phyloP scores from a whole-genome alignment of 2,888 invertebrate species.

The Dusona sp. region DNA sequence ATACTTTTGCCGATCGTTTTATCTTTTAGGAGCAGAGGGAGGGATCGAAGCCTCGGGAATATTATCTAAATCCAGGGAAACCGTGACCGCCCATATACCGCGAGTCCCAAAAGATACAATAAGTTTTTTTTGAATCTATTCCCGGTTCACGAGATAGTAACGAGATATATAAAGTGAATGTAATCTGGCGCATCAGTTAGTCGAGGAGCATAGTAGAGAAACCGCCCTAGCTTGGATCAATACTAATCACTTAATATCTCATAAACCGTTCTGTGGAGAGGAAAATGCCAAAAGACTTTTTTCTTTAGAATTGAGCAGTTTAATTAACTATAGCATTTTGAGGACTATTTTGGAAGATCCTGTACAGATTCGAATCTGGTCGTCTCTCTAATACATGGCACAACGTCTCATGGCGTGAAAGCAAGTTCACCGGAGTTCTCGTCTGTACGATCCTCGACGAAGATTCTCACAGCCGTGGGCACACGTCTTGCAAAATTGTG shows the following conservation, averaged over 20 bases:
- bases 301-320: neutral
- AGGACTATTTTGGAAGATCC: constrained; percentile 2
- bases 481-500: constrained; percentile 23
- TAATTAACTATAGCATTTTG: neutral
- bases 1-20: constrained; percentile 19
- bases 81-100: neutral
- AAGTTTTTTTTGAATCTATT: neutral
- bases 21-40: constrained; percentile 19
- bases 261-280: neutral
- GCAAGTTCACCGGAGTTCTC: constrained; percentile 40
- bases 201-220: neutral
- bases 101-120: neutral
- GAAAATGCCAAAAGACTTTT: neutral
- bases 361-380: neutral
- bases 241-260: neutral
- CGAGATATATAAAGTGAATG: too few relatives aligned
- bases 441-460: constrained; percentile 30
- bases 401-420: constrained; percentile 37
- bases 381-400: constrained; percentile 17
- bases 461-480: constrained; percentile 41
- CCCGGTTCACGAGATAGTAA: neutral
- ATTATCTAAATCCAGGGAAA: constrained; percentile 58
- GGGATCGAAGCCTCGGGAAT: constrained; percentile 47
- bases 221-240: neutral
- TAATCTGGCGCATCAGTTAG: neutral